Base-by-base conservation (phyloP, 1,140 invertebrate genomes). In the Brachionus rotundiformis region DNA sequence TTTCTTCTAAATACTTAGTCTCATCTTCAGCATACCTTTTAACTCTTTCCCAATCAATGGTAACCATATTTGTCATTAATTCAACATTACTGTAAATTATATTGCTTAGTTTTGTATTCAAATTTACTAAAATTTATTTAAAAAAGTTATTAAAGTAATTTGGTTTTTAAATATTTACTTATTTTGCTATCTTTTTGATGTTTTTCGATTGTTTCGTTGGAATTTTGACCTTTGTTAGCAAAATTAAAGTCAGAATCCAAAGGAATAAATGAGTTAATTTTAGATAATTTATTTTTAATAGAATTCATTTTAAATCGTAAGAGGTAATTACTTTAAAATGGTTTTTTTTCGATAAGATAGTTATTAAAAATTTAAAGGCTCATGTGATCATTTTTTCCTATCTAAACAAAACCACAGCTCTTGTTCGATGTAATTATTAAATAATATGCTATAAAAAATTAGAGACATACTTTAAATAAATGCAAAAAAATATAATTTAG, bases 101-200 rank as follows among this genome's bases (percentile, higher is more conserved):
- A 27, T 73, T 73, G 41, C 68, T 73, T 2, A 73, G 39, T 23
- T 73, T 73, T 11, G 68, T 73, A 44, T 73, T 73, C 68, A 27
- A 73, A 36, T 68, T 39, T 33, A n/a, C n/a, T 36, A 39, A 10
- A 36, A 36, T 36, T 33, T 19, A 25, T 61, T 11, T 25, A 61
- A 19, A 27, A 27, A 25, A 25, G 8, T n/a, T n/a, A n/a, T n/a
- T n/a, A n/a, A n/a, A n/a, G n/a, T n/a, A n/a, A n/a, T n/a, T n/a
- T n/a, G n/a, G n/a, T n/a, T n/a, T n/a, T n/a, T n/a, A 19, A 36
- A 33, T 10, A 19, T 7, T 68, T 68, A 68, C 63, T 68, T 2
- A 68, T 68, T 68, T 68, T 33, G 1, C 36, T 8, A 68, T 68
- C n/a, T 31, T 36, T 36, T 33, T 19, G 13, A n/a, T 33, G 27